Base-by-base conservation (phyloP, 2,797 vertebrate species). In the Mormyrus hasselquistii region DNA sequence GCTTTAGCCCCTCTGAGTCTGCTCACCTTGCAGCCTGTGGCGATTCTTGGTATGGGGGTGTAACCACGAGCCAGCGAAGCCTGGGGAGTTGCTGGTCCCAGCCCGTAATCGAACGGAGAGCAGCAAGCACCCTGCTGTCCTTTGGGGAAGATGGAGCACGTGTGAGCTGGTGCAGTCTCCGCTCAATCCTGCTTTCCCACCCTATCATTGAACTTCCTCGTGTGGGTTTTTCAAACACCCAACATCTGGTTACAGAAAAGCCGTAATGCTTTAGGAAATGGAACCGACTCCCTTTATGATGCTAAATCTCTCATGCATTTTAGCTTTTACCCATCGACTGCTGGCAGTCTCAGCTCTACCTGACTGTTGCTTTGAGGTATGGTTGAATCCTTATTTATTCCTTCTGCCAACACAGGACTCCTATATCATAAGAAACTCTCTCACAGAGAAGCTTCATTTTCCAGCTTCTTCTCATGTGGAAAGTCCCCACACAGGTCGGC, bases 131-230 rank as follows among this genome's bases (percentile, higher is more conserved):
- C 38, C 38, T 4, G 85, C 16, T 89, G 14, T 49, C 9, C 47
- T 29, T 19, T 6, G 79, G 76, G 47, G 7, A 10, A 16, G 76
- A 10, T 85, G 25, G 44, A 52, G 89, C 62, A 3, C 2, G 53
- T 65, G 55, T 49, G 4, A 44, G 89, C 59, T 47, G 55, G 9
- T 25, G 83, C 41, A 86, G 4, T 2, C 50, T 76, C 87, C 89
- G 53, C 0, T 10, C 65, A 83, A 88, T 49, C 57, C 53, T 4
- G 34, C 86, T 90, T 93, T 93, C 91, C 88, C 73, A 92, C 91
- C 92, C 91, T 92, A 12, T 87, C 87, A 92, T 89, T 92, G 65
- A 93, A 92, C 92, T 53, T 91, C 89, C 87, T 47, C 69, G 62
- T 88, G 69, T 55, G 8, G 69, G 87, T 89, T 89, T 22, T 10